phyloP scores from a whole-genome alignment of 1,140 invertebrate species.

The Cepaea nemoralis region DNA sequence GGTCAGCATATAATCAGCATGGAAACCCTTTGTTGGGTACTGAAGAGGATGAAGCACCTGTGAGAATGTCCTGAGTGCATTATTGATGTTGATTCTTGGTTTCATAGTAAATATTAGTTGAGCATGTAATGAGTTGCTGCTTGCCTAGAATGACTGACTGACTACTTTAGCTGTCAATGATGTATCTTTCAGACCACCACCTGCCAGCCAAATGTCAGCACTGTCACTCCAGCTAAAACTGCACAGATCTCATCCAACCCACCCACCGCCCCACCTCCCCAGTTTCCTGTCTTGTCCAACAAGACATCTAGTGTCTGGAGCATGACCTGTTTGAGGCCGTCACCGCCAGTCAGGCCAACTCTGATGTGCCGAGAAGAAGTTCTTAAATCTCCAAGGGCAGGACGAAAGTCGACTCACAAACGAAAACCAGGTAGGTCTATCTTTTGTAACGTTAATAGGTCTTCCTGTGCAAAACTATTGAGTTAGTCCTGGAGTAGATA shows the following conservation, averaged over 20 bases:
- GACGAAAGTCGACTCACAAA: constrained; percentile 58
- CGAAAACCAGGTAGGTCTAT: constrained; percentile 65
- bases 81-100: no score
- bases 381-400: constrained; percentile 64
- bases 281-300: constrained; percentile 43
- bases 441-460: no score
- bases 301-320: constrained; percentile 76
- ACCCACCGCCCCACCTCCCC: constrained; percentile 45
- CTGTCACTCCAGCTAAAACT: constrained; percentile 63
- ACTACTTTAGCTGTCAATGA: no score
- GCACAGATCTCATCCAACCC: constrained; percentile 61
- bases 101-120: no score
- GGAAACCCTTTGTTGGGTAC: no score
- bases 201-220: constrained; percentile 67
- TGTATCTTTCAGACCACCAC: constrained; percentile 61
- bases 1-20: no score
- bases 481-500: no score
- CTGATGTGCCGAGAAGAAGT: constrained; percentile 73
- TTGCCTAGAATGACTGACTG: no score
- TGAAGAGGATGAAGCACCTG: no score
- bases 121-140: no score
- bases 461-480: no score
- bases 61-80: no score
- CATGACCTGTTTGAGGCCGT: constrained; percentile 82
- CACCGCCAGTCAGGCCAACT: constrained; percentile 83